Percentiles rank a stretch among this genome's conserved stretches.
phyloP scores from a whole-genome alignment of 2,888 invertebrate species.

The Pristionchus exspectatus region DNA sequence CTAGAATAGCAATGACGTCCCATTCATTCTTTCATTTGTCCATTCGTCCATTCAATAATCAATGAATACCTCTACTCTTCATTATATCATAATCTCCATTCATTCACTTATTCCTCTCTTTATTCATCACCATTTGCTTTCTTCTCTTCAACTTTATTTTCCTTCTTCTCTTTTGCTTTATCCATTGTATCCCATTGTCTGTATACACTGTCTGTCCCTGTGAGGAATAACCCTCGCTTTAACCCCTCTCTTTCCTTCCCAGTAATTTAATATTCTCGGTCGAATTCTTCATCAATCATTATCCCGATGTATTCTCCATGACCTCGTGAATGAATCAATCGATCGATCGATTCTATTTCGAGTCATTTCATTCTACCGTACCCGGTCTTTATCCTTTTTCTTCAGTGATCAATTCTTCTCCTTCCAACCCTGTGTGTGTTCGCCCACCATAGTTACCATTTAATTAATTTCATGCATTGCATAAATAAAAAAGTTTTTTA shows the following conservation, averaged over 20 bases:
- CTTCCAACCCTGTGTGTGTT: background rate
- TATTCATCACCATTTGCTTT: background rate
- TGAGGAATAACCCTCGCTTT: background rate
- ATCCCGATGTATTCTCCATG: background rate
- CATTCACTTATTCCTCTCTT: constrained; percentile 26
- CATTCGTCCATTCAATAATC: background rate
- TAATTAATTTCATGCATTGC: background rate
- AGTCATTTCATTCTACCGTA: background rate
- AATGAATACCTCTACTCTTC: constrained; percentile 2
- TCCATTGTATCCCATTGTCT: background rate
- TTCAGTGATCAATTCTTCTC: background rate
- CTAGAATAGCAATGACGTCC: background rate
- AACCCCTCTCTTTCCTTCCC: background rate
- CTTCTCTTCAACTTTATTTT: constrained; percentile 2
- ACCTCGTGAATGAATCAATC: constrained; percentile 7
- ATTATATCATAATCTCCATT: background rate
- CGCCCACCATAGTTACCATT: background rate
- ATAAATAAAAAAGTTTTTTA: background rate
- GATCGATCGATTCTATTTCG: constrained; percentile 27
- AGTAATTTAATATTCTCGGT: background rate
- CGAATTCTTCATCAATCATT: background rate
- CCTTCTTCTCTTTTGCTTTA: background rate
- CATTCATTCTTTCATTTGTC: background rate
- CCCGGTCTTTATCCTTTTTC: background rate
- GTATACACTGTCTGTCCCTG: background rate